phyloP scores from a whole-genome alignment of 2,797 vertebrate genomes.

The Malurus leucopterus region DNA sequence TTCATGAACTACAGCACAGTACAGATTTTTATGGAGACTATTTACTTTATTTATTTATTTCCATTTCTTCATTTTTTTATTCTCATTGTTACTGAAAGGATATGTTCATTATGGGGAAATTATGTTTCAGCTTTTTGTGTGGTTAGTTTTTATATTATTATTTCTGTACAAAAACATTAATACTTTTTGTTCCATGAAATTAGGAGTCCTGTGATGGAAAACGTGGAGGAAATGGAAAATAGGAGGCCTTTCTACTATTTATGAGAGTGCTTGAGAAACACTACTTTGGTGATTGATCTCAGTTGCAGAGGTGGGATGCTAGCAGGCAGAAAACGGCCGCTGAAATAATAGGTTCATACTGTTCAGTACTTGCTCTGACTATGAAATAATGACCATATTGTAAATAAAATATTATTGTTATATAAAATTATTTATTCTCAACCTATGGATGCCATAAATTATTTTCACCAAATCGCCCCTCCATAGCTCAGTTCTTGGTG shows the following conservation, averaged over 20 bases:
- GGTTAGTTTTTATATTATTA: neutral
- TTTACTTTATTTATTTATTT: neutral
- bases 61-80: neutral
- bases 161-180: neutral
- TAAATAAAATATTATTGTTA: neutral
- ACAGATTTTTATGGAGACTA: neutral
- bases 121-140: neutral
- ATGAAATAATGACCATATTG: neutral
- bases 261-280: neutral
- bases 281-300: neutral
- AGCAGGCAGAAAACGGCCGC: neutral
- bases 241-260: neutral
- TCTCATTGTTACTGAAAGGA: neutral
- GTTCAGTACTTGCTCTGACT: neutral
- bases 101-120: neutral
- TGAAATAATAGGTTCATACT: neutral
- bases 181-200: neutral
- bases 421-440: neutral
- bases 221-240: neutral
- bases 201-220: neutral
- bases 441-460: neutral
- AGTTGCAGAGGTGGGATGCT: neutral
- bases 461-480: neutral
- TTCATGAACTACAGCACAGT: neutral
- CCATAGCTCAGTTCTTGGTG: neutral